phyloP scores from a whole-genome alignment of 2,888 invertebrate genomes.

The Luperina testacea region DNA sequence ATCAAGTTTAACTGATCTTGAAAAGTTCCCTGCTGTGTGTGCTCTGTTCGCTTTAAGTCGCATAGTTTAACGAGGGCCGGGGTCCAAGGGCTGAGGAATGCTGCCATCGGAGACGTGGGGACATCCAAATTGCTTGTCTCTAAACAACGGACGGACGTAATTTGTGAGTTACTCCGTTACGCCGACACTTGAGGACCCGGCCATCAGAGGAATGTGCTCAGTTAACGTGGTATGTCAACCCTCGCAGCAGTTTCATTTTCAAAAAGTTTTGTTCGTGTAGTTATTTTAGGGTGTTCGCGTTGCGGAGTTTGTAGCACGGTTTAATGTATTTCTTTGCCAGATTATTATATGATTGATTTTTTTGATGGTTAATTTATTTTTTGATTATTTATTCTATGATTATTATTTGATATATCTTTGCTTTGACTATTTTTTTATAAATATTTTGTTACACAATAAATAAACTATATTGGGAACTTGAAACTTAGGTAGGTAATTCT shows the following conservation, averaged over 20 bases:
- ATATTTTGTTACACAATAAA: neutral
- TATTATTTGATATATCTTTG: no score
- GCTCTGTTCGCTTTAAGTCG: constrained; percentile 70
- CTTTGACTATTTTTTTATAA: neutral
- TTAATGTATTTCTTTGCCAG: neutral
- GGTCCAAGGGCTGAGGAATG: constrained; percentile 74
- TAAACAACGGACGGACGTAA: constrained; percentile 74
- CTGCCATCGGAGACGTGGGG: constrained; percentile 76
- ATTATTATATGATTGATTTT: no score
- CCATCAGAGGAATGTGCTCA: constrained; percentile 77
- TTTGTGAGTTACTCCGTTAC: constrained; percentile 75
- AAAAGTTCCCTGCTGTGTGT: constrained; percentile 47
- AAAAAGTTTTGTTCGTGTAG: constrained; percentile 42
- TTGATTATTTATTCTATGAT: no score
- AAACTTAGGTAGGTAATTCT: neutral
- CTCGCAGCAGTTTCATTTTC: constrained; percentile 57
- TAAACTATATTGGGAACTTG: no score
- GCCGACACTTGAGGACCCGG: constrained; percentile 59
- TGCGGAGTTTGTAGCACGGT: neutral
- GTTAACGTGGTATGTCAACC: constrained; percentile 68
- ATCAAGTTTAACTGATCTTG: constrained; percentile 57
- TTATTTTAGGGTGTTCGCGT: constrained; percentile 31
- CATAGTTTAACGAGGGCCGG: constrained; percentile 79
- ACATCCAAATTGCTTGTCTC: constrained; percentile 82
- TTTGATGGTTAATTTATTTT: no score